Conservation (phyloP, 2,797 vertebrate species). For the Tiaroga cobitis region DNA sequence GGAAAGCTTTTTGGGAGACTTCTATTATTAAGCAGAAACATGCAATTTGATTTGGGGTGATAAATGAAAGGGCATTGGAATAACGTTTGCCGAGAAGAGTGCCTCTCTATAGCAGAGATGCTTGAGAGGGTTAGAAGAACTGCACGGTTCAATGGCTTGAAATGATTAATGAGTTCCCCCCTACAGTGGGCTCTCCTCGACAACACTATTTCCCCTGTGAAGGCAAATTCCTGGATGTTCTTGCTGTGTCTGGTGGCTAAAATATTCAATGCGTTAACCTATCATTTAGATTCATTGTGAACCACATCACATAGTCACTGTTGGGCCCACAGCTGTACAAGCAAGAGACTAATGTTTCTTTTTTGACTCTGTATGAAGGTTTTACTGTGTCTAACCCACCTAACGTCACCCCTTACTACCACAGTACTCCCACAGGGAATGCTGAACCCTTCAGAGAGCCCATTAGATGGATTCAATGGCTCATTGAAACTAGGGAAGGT, state of each 20-base stretch:
- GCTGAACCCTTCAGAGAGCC: slow-evolving; percentile 29
- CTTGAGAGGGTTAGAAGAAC: slow-evolving; percentile 56
- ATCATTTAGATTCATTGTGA: slow-evolving; percentile 50
- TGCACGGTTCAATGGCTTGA: slow-evolving; percentile 45
- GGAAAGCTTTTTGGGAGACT: slow-evolving; percentile 66
- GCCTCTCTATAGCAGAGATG: slow-evolving; percentile 66
- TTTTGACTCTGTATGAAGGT: slow-evolving; percentile 31
- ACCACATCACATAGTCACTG: slow-evolving; percentile 41
- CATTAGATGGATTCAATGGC: slow-evolving; percentile 41
- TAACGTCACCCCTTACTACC: slow-evolving; percentile 16
- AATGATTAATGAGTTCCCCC: slow-evolving; percentile 66
- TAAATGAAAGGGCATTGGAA: slow-evolving; percentile 76
- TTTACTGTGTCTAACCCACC: slow-evolving; percentile 31
- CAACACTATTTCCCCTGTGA: slow-evolving; percentile 51
- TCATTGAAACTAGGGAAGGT: slow-evolving; percentile 37
- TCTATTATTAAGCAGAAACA: slow-evolving; percentile 76
- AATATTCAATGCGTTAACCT: slow-evolving; percentile 52
- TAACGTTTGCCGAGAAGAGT: slow-evolving; percentile 64
- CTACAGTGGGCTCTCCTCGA: slow-evolving; percentile 38
- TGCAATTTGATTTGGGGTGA: slow-evolving; percentile 76
- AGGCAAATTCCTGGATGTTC: slow-evolving; percentile 59
- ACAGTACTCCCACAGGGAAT: slow-evolving; percentile 21
- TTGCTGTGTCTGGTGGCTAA: slow-evolving; percentile 49
- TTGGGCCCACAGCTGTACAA: slow-evolving; percentile 45
- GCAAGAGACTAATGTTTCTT: slow-evolving; percentile 25